Percentiles rank a stretch among this genome's conserved stretches.
Conservation (phyloP, 2,888 invertebrate species). For the Siphonodentalium dalli region DNA sequence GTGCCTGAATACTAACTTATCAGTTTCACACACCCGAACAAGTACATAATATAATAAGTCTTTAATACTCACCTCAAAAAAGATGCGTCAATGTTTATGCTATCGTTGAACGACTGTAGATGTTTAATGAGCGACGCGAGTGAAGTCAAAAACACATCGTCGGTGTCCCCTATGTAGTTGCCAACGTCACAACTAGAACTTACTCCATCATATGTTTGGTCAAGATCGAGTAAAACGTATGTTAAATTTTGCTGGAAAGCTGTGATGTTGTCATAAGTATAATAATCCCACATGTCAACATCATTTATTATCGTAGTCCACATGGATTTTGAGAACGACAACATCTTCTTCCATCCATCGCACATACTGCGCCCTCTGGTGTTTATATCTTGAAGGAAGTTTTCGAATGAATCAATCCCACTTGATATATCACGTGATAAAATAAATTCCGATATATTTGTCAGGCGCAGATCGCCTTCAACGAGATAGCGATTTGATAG, state of each 20-base stretch:
- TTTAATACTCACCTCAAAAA: slow-evolving; percentile 36
- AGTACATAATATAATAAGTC: neutral
- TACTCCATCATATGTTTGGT: slow-evolving; percentile 2
- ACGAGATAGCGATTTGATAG: slow-evolving; percentile 25
- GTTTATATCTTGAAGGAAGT: slow-evolving; percentile 42
- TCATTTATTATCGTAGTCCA: slow-evolving; percentile 42
- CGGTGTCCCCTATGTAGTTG: slow-evolving; percentile 30
- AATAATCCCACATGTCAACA: slow-evolving; percentile 39
- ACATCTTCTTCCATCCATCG: slow-evolving; percentile 37
- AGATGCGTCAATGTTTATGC: slow-evolving; percentile 34
- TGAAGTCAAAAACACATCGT: slow-evolving; percentile 33
- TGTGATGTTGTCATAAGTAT: slow-evolving; percentile 32
- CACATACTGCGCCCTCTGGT: slow-evolving; percentile 41
- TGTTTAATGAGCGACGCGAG: slow-evolving; percentile 29
- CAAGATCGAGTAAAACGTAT: slow-evolving; percentile 22
- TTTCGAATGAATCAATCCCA: slow-evolving; percentile 27
- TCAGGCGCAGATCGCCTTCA: slow-evolving; percentile 24
- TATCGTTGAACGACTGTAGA: slow-evolving; percentile 28
- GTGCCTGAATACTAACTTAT: no score
- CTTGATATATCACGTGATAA: slow-evolving; percentile 30
- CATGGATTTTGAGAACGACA: slow-evolving; percentile 24
- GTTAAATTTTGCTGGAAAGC: slow-evolving; percentile 28
- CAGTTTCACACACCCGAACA: no score
- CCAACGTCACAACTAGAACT: slow-evolving; percentile 34
- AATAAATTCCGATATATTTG: slow-evolving; percentile 30